Evolutionary conservation across 2,797 vertebrate genomes (phyloP), one percentile per base, ranked within the genome.

Genomic region (Eupleurogrammus muticus): DNA sequence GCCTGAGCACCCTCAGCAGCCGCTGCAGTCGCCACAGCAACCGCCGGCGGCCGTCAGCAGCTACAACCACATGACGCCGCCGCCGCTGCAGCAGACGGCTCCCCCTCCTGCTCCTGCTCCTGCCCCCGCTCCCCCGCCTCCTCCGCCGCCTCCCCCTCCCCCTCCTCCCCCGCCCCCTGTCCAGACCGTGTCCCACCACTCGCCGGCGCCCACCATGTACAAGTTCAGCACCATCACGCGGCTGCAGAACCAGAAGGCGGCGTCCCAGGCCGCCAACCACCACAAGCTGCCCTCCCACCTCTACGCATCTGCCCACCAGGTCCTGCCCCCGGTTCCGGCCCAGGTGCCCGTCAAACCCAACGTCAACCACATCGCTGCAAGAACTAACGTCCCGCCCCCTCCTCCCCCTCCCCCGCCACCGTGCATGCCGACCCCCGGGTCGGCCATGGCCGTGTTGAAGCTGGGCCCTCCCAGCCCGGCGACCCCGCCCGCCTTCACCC

Each of bases 181-280:
- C 0, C 94, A 95, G 0, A 91, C 89, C 7, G 90, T 95, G 44
- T 94, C 95, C 0, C 95, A 96, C 64, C 93, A 96, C 1, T 86
- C 94, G 0, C 75, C 83, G 1, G 90, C 93, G 0, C 93, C 92
- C 47, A 91, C 93, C 2, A 87, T 96, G 87, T 97, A 96, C 80
- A 98, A 97, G 83, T 97, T 93, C 90, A 98, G 96, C 91, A 98
- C 97, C 4, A 97, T 98, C 83, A 94, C 92, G 24, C 81, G 96
- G 59, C 86, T 97, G 69, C 95, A 96, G 90, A 96, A 95, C 83
- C 88, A 91, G 79, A 86, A 75, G 16, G 34, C 64, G 1, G 46
- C 64, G 1, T 47, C 52, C 7, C 71, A 73, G 65, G 17, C 20
- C 0, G 32, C 69, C 14, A 94, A 92, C 10, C 87, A 94, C 36